phyloP scores from a whole-genome alignment of 2,113 vertebrate species.

The Trematomus loennbergii region DNA sequence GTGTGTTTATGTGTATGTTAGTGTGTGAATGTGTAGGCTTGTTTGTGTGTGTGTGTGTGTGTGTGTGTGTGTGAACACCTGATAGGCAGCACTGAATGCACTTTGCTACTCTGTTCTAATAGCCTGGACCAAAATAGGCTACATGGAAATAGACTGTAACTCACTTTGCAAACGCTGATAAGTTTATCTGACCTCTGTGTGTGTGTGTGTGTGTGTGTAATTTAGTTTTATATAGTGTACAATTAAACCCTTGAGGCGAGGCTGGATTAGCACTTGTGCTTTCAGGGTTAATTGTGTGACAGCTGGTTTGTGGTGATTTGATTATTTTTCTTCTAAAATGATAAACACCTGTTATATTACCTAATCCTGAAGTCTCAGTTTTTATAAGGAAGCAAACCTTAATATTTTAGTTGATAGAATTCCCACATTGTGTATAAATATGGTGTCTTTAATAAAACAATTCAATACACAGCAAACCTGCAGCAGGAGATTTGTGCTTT shows the following conservation, averaged over 20 bases:
- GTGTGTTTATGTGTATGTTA: background rate
- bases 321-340: background rate
- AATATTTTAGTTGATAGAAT: background rate
- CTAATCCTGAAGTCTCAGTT: background rate
- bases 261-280: slow-evolving; percentile 11
- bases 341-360: background rate
- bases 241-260: slow-evolving; percentile 35
- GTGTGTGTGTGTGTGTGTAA: slow-evolving; percentile 4
- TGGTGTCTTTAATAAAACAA: background rate
- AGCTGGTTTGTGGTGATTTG: slow-evolving; percentile 6
- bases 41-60: background rate
- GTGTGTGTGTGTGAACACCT: slow-evolving; percentile 18
- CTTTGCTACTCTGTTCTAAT: slow-evolving; percentile 52
- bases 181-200: slow-evolving; percentile 43
- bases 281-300: background rate
- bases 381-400: background rate
- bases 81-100: slow-evolving; percentile 30
- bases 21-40: background rate
- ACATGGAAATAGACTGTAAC: slow-evolving; percentile 58
- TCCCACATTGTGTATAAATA: background rate
- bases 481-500: background rate
- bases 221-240: slow-evolving; percentile 34
- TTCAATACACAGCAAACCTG: background rate
- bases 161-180: slow-evolving; percentile 58
- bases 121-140: slow-evolving; percentile 57